These are phyloP conservation scores for Suncus etruscus DNA, from an alignment of 2,113 vertebrate species.

Conservation along the genomic window DNA sequence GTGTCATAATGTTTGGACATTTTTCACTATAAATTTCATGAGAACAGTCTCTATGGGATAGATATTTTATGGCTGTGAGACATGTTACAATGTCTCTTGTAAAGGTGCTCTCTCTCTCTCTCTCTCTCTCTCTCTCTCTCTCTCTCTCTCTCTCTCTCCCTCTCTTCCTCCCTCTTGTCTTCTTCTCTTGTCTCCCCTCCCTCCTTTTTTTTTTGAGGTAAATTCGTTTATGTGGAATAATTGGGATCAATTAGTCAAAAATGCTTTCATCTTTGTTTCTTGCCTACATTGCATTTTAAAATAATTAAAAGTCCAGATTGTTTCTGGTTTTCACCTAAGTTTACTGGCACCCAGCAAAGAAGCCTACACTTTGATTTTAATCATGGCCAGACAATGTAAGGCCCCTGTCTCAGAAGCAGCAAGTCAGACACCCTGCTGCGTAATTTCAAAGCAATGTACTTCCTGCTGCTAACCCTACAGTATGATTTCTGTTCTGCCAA, in stretches of 20 bases:
- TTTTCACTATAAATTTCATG: conserved; percentile 52
- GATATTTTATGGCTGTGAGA: conserved; percentile 50
- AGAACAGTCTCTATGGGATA: background rate
- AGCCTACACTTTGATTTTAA: conserved; percentile 90
- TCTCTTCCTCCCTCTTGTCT: background rate
- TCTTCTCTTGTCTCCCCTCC: background rate
- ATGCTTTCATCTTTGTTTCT: conserved; percentile 88
- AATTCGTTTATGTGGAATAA: conserved; percentile 89
- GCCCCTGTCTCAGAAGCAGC: conserved; percentile 83
- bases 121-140: conserved; percentile 55
- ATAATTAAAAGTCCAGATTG: conserved; percentile 89
- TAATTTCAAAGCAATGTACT: conserved; percentile 91
- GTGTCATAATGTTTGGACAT: conserved; percentile 11
- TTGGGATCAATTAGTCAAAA: conserved; percentile 87
- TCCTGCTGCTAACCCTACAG: conserved; percentile 88
- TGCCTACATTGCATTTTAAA: conserved; percentile 86
- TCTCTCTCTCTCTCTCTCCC: conserved; percentile 35
- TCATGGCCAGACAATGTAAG: conserved; percentile 88
- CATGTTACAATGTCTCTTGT: conserved; percentile 30
- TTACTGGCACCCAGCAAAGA: conserved; percentile 89
- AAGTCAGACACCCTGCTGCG: conserved; percentile 86
- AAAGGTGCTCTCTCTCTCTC: conserved; percentile 59
- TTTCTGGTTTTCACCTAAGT: conserved; percentile 89
- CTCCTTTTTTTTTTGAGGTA: conserved; percentile 68
- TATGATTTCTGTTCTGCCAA: conserved; percentile 88